Conservation (phyloP, 2,113 vertebrate genomes). For the Upupa epops region DNA sequence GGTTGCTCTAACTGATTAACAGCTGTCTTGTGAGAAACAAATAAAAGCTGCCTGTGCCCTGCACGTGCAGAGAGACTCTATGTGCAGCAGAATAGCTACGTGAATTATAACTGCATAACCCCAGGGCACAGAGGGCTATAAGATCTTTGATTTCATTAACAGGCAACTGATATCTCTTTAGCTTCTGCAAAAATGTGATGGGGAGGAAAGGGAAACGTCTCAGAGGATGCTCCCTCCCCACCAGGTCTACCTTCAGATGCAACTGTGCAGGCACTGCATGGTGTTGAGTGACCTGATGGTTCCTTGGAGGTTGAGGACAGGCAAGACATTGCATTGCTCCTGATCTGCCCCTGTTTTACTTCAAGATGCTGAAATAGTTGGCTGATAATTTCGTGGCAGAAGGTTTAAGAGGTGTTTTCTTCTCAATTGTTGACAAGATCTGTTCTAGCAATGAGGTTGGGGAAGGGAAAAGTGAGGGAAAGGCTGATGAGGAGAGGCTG, state of each 20-base stretch:
- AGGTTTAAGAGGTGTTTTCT: background rate
- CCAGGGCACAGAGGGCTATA: background rate
- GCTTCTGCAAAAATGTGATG: background rate
- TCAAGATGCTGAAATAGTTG: background rate
- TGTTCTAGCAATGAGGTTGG: too few relatives aligned
- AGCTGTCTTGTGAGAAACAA: conserved; percentile 42
- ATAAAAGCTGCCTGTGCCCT: conserved; percentile 24
- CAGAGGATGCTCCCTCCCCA: background rate
- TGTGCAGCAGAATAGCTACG: background rate
- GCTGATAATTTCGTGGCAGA: background rate
- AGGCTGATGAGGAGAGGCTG: too few relatives aligned
- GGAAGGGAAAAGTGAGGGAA: too few relatives aligned
- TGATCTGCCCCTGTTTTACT: background rate
- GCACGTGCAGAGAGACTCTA: background rate
- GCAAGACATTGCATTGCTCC: background rate
- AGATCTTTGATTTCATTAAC: background rate
- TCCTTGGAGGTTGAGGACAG: background rate
- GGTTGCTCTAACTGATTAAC: conserved; percentile 50
- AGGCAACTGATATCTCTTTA: background rate
- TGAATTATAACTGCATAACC: background rate
- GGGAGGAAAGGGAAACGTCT: background rate
- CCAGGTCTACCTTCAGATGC: background rate
- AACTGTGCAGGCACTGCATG: background rate
- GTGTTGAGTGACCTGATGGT: background rate
- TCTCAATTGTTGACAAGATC: background rate